Conservation (phyloP, 2,113 vertebrate species). For the Neodon shergylaensis region DNA sequence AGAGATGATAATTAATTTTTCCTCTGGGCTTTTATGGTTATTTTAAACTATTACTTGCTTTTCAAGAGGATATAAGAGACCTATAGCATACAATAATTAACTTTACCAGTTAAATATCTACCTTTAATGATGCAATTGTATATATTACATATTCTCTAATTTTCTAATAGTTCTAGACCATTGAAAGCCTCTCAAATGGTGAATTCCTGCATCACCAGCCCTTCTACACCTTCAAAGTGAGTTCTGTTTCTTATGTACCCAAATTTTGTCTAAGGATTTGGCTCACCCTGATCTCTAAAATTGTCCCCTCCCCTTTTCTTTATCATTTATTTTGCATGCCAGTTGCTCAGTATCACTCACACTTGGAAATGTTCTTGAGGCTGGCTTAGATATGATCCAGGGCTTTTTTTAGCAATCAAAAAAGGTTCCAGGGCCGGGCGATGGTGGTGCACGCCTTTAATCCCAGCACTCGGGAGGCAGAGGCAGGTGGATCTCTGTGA, state of each 20-base stretch:
- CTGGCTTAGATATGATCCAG: conserved; percentile 43
- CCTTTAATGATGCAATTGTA: conserved; percentile 71
- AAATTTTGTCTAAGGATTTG: conserved; percentile 56
- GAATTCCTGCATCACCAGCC: conserved; percentile 90
- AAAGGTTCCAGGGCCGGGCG: conserved; percentile 49
- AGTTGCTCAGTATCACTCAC: conserved; percentile 61
- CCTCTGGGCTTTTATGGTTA: conserved; percentile 49
- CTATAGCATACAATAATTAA: conserved; percentile 47
- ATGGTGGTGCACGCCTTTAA: too few relatives aligned
- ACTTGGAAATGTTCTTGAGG: conserved; percentile 55
- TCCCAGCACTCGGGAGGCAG: too few relatives aligned
- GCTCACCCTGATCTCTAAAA: conserved; percentile 52
- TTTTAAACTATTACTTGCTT: conserved; percentile 50
- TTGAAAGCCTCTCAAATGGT: conserved; percentile 93
- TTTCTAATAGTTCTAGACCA: conserved; percentile 91
- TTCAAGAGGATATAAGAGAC: conserved; percentile 31
- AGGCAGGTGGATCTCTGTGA: too few relatives aligned
- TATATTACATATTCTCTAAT: conserved; percentile 79
- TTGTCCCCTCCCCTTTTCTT: conserved; percentile 23
- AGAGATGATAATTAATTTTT: conserved; percentile 58
- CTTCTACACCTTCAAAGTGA: conserved; percentile 91
- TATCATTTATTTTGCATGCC: conserved; percentile 70
- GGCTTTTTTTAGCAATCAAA: conserved; percentile 57
- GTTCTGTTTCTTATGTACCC: conserved; percentile 77
- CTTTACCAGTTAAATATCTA: conserved; percentile 74